These are phyloP conservation scores for Ryuthela nishihirai DNA, from an alignment of 2,888 invertebrate species.

Conservation along the genomic window DNA sequence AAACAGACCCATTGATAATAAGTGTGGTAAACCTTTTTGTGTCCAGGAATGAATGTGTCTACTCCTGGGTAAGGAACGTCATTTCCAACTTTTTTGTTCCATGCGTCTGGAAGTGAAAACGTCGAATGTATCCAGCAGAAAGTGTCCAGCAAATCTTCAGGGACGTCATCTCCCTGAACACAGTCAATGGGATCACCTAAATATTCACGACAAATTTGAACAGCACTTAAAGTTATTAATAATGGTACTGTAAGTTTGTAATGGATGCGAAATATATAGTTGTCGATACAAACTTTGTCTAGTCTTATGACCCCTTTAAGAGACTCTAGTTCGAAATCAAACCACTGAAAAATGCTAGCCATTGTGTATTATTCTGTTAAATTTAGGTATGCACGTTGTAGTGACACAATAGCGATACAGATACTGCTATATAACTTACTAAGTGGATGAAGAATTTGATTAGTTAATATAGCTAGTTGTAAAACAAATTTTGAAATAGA, in stretches of 20 bases:
- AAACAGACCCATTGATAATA: conserved; percentile 97
- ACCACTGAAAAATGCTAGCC: no score
- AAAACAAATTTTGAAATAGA: no score
- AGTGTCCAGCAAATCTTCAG: conserved; percentile 85
- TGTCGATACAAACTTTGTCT: conserved; percentile 70
- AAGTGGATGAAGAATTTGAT: no score
- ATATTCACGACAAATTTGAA: conserved; percentile 91
- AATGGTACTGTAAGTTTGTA: conserved; percentile 86
- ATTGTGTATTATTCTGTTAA: no score
- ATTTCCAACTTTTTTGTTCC: conserved; percentile 43
- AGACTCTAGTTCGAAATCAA: no score
- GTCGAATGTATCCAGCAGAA: conserved; percentile 90
- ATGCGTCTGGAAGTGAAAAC: conserved; percentile 69
- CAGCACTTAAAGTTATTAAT: conserved; percentile 83
- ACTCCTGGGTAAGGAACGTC: conserved; percentile 82
- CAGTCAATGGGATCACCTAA: conserved; percentile 97
- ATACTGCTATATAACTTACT: no score
- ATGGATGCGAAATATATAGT: conserved; percentile 87
- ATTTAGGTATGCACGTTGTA: no score
- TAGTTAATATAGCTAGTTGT: no score
- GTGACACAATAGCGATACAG: no score
- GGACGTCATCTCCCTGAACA: conserved; percentile 69
- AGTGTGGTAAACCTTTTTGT: conserved; percentile 65
- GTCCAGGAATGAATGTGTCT: conserved; percentile 46
- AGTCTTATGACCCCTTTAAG: conserved; percentile 30